Percentiles rank a stretch among this genome's conserved stretches.
Evolutionary conservation across 2,113 vertebrate genomes (phyloP).

Genomic region (Zosterops japonicus): DNA sequence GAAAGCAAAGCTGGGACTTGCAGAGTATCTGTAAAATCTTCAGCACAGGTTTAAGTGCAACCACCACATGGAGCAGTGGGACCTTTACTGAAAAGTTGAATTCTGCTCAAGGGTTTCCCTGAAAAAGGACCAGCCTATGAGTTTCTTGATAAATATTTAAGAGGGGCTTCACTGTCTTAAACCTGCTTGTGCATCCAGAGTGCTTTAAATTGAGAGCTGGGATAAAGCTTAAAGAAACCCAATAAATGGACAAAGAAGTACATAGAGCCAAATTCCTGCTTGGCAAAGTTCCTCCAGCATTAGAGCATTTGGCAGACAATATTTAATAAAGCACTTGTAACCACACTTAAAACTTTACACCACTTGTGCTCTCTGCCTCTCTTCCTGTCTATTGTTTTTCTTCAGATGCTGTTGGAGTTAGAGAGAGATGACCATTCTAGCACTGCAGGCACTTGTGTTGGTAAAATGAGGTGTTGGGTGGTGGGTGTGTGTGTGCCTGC

Average conservation of each 20-base stretch:
- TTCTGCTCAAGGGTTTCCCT: background rate
- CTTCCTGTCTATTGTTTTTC: background rate
- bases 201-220: background rate
- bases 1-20: background rate
- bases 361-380: background rate
- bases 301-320: background rate
- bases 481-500: background rate
- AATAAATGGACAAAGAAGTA: background rate
- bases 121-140: background rate
- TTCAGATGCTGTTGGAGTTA: background rate
- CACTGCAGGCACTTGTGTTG: background rate
- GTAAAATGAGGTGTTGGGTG: background rate
- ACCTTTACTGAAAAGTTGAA: background rate
- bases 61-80: background rate
- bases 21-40: background rate
- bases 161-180: background rate
- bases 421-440: background rate
- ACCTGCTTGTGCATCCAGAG: background rate
- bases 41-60: background rate
- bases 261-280: slow-evolving; percentile 10
- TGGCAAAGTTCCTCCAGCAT: background rate
- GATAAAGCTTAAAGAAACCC: background rate
- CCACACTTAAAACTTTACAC: background rate
- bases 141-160: background rate
- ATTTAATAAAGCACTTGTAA: slow-evolving; percentile 2